A percentile compares a stretch with the other conserved stretches of the same genome.
phyloP scores from a whole-genome alignment of 2,113 vertebrate genomes.

The Fulmarus glacialis region DNA sequence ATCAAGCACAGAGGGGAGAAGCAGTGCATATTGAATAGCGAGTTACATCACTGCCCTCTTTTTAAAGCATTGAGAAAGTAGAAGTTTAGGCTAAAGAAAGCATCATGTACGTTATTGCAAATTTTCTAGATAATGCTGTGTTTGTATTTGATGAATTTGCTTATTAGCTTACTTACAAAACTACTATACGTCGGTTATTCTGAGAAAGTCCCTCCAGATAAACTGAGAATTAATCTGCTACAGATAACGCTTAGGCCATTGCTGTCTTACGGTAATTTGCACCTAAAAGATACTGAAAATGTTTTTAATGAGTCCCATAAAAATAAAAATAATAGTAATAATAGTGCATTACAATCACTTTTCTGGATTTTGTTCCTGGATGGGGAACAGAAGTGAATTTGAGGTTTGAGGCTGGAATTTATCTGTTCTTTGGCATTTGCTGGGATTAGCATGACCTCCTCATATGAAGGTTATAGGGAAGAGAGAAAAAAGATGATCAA shows the following conservation, averaged over 20 bases:
- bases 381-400: background rate
- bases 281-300: background rate
- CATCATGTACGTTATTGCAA: background rate
- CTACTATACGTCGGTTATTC: background rate
- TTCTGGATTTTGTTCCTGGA: background rate
- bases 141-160: background rate
- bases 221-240: background rate
- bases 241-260: background rate
- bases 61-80: background rate
- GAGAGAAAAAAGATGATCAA: background rate
- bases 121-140: background rate
- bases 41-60: background rate
- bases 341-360: background rate
- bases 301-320: background rate
- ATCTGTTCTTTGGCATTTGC: background rate
- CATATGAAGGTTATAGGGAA: background rate
- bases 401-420: background rate
- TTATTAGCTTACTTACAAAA: background rate
- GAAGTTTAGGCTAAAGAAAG: background rate
- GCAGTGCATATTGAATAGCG: background rate
- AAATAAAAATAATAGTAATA: background rate
- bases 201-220: background rate
- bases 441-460: background rate
- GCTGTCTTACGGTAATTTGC: background rate
- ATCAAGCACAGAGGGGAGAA: background rate